Base-by-base conservation (phyloP, 2,797 vertebrate species). In the Danio kyathit region DNA sequence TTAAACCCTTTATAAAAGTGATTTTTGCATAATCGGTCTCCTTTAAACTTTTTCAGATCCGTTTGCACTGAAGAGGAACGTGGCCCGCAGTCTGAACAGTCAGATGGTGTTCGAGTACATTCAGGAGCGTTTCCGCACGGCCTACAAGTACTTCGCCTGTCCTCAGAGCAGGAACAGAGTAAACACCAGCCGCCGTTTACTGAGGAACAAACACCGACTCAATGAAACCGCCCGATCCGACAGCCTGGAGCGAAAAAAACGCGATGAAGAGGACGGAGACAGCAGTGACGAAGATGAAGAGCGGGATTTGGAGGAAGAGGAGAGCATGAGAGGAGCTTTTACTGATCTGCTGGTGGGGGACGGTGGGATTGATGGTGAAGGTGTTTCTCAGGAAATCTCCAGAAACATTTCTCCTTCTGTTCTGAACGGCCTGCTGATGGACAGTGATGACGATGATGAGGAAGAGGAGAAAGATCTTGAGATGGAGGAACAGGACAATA, bases 51-150 rank as follows among this genome's bases (percentile, higher is more conserved):
- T 29, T 10, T 48, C 87, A 97, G 98, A 99, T 93, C 98, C 97
- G 9, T 99, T 97, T 93, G 95, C 97, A 85, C 87, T 98, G 91
- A 99, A 99, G 93, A 96, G 97, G 90, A 99, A 99, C 63, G 97
- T 99, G 82, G 98, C 97, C 46, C 95, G 98, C 43, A 99, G 98
- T 89, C 92, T 99, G 74, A 99, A 99, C 92, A 99, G 97, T 93
- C 98, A 99, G 89, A 98, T 99, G 97, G 98, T 99, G 76, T 99
- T 97, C 19, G 98, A 99, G 90, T 99, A 99, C 93, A 96, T 99
- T 90, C 95, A 97, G 92, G 98, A 99, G 89, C 94, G 98, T 75
- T 97, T 99, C 90, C 96, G 97, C 72, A 94, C 92, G 14, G 96
- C 98, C 0, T 99, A 99, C 91, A 96, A 96, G 76, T 99, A 99